A percentile compares a stretch with the other conserved stretches of the same genome.
These are phyloP conservation scores for Hirudinaria manillensis DNA, from an alignment of 2,888 invertebrate genomes.

Conservation along the genomic window DNA sequence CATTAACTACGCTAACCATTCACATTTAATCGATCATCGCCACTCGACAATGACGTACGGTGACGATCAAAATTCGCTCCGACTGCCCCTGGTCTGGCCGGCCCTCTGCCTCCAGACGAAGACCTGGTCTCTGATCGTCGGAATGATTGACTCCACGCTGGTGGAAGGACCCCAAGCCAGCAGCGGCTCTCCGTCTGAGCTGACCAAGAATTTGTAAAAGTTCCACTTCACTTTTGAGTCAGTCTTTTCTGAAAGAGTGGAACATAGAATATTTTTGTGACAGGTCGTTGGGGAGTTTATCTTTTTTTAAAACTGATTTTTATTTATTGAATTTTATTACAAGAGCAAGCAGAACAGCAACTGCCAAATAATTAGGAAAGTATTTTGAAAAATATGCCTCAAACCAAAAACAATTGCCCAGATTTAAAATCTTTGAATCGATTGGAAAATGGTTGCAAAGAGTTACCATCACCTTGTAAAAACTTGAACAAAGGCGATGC, in stretches of 20 bases:
- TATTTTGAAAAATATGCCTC: no score
- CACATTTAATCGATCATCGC: no score
- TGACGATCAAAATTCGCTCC: conserved; percentile 19
- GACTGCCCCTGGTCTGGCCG: conserved; percentile 17
- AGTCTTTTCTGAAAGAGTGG: conserved; percentile 42
- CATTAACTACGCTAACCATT: background rate
- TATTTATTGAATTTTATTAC: background rate
- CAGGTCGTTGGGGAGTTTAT: background rate
- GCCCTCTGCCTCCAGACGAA: background rate
- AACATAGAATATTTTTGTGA: conserved; percentile 25
- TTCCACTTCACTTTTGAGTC: conserved; percentile 57
- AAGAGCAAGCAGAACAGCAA: no score
- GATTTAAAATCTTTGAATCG: background rate
- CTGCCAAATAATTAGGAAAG: no score
- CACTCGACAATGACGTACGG: background rate
- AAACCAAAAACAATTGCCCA: background rate
- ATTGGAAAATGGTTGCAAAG: background rate
- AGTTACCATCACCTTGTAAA: conserved; percentile 35
- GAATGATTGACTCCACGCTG: conserved; percentile 35
- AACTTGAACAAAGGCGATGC: conserved; percentile 51
- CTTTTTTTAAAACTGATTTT: background rate
- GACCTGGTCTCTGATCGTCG: conserved; percentile 23
- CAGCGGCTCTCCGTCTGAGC: conserved; percentile 54
- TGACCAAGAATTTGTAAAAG: conserved; percentile 58
- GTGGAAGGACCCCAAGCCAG: conserved; percentile 55